These are phyloP conservation scores for Aporophyla lueneburgensis DNA, from an alignment of 2,888 invertebrate genomes.

Conservation along the genomic window DNA sequence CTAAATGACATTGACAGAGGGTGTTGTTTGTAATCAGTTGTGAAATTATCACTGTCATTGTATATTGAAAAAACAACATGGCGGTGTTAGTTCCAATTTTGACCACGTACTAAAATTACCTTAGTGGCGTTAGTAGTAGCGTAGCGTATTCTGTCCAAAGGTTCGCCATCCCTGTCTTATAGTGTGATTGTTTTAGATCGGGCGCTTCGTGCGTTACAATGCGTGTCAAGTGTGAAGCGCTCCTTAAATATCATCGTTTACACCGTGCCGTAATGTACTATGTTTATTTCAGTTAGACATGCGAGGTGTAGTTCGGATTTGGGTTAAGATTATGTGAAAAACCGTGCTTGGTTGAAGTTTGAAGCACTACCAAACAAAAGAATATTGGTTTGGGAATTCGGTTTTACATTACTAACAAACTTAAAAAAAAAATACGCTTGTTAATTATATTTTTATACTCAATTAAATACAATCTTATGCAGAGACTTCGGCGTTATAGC, in stretches of 20 bases:
- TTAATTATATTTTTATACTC: too few relatives aligned
- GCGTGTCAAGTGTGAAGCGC: conserved; percentile 76
- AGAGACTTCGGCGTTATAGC: too few relatives aligned
- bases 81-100: not conserved
- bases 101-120: not conserved
- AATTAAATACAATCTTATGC: not conserved
- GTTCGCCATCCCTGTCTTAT: conserved; percentile 18
- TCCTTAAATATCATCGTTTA: conserved; percentile 66
- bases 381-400: conserved; percentile 1
- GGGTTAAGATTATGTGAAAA: conserved; percentile 6
- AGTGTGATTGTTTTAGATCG: conserved; percentile 68
- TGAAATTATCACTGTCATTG: not conserved
- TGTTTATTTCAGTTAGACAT: conserved; percentile 51
- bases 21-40: not conserved
- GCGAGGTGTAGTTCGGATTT: conserved; percentile 35
- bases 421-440: too few relatives aligned
- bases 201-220: conserved; percentile 67
- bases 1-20: not conserved
- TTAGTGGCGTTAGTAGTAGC: not conserved
- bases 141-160: conserved; percentile 6
- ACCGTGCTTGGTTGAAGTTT: conserved; percentile 8
- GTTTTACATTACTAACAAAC: too few relatives aligned
- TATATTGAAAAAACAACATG: not conserved
- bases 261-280: conserved; percentile 62
- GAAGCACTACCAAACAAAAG: not conserved